Evolutionary conservation across 2,113 vertebrate species (phyloP).

Genomic region (Melanotaenia duboulayi): DNA sequence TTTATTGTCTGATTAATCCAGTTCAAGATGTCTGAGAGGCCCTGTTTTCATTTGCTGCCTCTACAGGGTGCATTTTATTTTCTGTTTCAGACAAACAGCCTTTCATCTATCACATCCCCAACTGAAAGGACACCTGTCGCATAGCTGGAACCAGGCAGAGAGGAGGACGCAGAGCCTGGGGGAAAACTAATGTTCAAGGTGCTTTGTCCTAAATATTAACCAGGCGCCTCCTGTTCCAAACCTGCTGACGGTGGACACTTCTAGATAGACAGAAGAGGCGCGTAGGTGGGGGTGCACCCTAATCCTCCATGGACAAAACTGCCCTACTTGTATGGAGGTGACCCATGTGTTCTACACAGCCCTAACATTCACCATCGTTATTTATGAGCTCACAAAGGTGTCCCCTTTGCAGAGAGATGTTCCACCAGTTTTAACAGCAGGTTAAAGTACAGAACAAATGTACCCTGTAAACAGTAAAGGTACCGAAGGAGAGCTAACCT

Average conservation of each 20-base stretch:
- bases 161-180: constrained; percentile 59
- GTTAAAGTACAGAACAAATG: constrained; percentile 35
- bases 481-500: constrained; percentile 12
- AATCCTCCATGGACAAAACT: constrained; percentile 67
- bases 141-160: constrained; percentile 52
- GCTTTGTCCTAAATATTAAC: constrained; percentile 73
- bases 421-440: constrained; percentile 69
- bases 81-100: constrained; percentile 62
- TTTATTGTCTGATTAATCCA: constrained; percentile 69
- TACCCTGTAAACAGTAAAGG: constrained; percentile 48
- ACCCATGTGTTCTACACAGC: constrained; percentile 74
- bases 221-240: constrained; percentile 60
- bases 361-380: constrained; percentile 69
- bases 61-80: constrained; percentile 64
- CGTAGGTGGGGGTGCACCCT: constrained; percentile 51
- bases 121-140: constrained; percentile 75
- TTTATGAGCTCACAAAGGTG: constrained; percentile 75
- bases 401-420: constrained; percentile 59
- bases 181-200: constrained; percentile 62
- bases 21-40: constrained; percentile 45
- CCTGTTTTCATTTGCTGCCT: constrained; percentile 62
- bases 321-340: constrained; percentile 75
- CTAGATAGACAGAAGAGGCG: constrained; percentile 22
- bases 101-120: constrained; percentile 74
- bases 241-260: constrained; percentile 70